Percentiles rank a stretch among this genome's conserved stretches.
phyloP scores from a whole-genome alignment of 2,888 invertebrate species.

The Buathra laborator region DNA sequence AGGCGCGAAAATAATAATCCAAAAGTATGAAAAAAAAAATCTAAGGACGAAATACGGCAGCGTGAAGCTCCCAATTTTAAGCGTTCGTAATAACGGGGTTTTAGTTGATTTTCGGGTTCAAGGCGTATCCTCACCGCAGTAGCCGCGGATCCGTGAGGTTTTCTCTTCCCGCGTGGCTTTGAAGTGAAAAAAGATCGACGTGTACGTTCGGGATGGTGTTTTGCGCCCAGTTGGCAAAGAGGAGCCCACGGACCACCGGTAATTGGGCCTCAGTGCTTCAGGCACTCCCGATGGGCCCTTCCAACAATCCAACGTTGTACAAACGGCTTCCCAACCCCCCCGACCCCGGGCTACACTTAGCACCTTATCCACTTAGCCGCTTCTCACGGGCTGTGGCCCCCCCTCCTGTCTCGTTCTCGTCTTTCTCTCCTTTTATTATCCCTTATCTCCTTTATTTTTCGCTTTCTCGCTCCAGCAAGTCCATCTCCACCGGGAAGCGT shows the following conservation, averaged over 20 bases:
- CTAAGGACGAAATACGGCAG: slow-evolving; percentile 40
- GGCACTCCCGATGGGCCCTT: slow-evolving; percentile 62
- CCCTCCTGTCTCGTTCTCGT: slow-evolving; percentile 73
- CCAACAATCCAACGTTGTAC: slow-evolving; percentile 26
- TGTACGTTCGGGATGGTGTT: neutral
- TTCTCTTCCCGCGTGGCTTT: neutral
- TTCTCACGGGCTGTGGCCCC: slow-evolving; percentile 81
- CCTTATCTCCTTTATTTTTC: slow-evolving; percentile 29
- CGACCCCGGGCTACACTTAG: slow-evolving; percentile 81
- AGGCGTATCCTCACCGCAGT: slow-evolving; percentile 46
- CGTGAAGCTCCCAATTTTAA: slow-evolving; percentile 14
- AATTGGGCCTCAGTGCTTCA: slow-evolving; percentile 74
- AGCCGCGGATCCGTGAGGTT: slow-evolving; percentile 14
- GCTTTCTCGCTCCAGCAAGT: slow-evolving; percentile 53
- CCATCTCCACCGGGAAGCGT: slow-evolving; percentile 76
- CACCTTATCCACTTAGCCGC: slow-evolving; percentile 84
- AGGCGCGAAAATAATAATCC: neutral
- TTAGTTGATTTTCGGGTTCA: slow-evolving; percentile 55
- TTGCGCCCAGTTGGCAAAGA: slow-evolving; percentile 43
- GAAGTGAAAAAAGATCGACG: slow-evolving; percentile 5
- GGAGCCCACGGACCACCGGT: slow-evolving; percentile 59
- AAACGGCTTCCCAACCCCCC: slow-evolving; percentile 23
- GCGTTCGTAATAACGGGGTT: slow-evolving; percentile 57
- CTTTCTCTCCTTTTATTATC: slow-evolving; percentile 40
- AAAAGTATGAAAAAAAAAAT: slow-evolving; percentile 19